These are phyloP conservation scores for Aphelinus certus DNA, from an alignment of 1,140 invertebrate genomes.

Conservation along the genomic window DNA sequence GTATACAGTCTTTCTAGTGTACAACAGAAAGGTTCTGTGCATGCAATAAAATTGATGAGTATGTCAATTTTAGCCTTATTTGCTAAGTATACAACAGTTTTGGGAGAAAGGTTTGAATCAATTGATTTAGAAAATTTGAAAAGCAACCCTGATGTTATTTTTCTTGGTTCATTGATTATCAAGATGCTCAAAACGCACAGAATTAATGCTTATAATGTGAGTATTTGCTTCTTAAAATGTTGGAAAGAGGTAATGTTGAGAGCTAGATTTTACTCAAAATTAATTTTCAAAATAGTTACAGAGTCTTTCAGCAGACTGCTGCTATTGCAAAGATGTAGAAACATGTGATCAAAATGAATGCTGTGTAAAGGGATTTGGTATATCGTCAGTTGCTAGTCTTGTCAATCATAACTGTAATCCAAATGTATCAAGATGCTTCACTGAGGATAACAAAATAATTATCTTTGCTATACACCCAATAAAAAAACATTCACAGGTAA, in stretches of 20 bases:
- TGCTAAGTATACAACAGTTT: conserved; percentile 70
- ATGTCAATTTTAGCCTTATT: conserved; percentile 77
- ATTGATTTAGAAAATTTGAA: conserved; percentile 24
- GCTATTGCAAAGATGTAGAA: neutral
- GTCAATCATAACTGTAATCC: conserved; percentile 22
- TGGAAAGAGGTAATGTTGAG: no score
- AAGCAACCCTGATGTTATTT: conserved; percentile 38
- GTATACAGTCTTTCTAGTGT: conserved; percentile 73
- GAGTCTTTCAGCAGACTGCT: neutral
- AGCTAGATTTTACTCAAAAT: no score
- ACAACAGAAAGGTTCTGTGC: conserved; percentile 66
- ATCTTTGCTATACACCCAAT: conserved; percentile 14
- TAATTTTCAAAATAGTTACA: neutral
- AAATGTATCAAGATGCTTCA: conserved; percentile 14
- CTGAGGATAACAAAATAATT: conserved; percentile 5
- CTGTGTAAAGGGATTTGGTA: conserved; percentile 12
- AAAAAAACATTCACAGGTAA: conserved; percentile 22
- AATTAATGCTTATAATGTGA: neutral
- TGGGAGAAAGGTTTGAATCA: conserved; percentile 54
- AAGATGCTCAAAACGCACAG: neutral
- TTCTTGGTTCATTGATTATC: conserved; percentile 67
- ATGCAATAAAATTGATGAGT: conserved; percentile 69
- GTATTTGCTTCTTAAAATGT: neutral
- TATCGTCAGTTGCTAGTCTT: conserved; percentile 18
- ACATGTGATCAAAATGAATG: conserved; percentile 6